Evolutionary conservation across 35 echinoderm and acorn worm genomes (phyloP), one percentile per base, ranked within the genome.

Genomic region (Ptychodera flava): DNA sequence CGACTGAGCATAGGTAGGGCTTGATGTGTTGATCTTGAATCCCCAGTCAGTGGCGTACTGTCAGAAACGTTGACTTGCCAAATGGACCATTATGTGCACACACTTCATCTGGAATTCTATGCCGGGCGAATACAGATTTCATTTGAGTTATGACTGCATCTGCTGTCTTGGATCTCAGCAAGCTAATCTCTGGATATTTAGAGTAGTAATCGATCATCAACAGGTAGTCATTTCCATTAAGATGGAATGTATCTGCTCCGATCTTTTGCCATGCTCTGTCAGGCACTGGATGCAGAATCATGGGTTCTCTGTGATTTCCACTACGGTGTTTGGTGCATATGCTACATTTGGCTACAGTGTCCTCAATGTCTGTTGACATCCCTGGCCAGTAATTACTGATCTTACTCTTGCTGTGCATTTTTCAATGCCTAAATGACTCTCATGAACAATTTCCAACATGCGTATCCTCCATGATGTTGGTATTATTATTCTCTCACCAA

Each of bases 21-120:
- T 80, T 34, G 28, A 78, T 28, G 78, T 80, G 33, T 82, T 82
- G 52, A 81, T 78, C 37, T 79, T 33, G 29, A 91, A 78, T 28
- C 79, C n/a, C 79, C 86, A 90, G 16, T 31, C 33, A 79, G 80
- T 35, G 36, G 84, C 78, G 85, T 87, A 91, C 28, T 81, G 78
- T 53, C 33, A 2, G 34, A 91, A 91, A 15, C 31, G 36, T 33
- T 35, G 84, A 78, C 38, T 78, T 32, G 78, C 33, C 78, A 33
- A 91, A 52, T 87, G 90, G 16, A 15, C 90, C 90, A 87, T 91
- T 91, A 31, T 91, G 84, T 84, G 90, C 86, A n/a, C 86, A 35
- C 16, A 91, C 75, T 16, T 77, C 64, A 27, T 87, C 78, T 81
- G 84, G 90, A 28, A 87, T 87, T 31, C 90, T 85, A 81, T 91